Conservation (phyloP, 1,140 invertebrate genomes). For the Andricus grossulariae region DNA sequence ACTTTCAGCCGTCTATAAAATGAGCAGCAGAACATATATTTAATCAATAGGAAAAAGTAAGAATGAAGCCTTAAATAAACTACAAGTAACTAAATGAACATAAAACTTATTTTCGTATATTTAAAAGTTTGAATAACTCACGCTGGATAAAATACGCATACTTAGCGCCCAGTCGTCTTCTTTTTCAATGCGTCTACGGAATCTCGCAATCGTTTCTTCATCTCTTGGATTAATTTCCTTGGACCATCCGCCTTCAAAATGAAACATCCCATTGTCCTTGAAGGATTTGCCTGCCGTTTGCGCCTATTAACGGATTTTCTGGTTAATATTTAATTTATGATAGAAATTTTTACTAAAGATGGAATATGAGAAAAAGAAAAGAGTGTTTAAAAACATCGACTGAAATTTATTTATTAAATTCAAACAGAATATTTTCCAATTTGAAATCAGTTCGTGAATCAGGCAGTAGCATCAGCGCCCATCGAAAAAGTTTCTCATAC, state of each 20-base stretch:
- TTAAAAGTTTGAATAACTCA: slow-evolving; percentile 44
- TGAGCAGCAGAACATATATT: slow-evolving; percentile 41
- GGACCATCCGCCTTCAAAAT: slow-evolving; percentile 98
- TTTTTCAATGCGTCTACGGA: slow-evolving; percentile 94
- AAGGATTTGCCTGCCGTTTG: slow-evolving; percentile 85
- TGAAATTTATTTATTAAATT: too few species aligned
- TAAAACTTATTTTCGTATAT: neutral
- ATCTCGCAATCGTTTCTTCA: slow-evolving; percentile 89
- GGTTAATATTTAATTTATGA: slow-evolving; percentile 13
- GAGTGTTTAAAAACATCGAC: too few species aligned
- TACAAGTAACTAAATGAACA: neutral
- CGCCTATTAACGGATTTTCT: slow-evolving; percentile 58
- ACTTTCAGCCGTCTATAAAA: slow-evolving; percentile 85
- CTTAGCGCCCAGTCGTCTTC: slow-evolving; percentile 92
- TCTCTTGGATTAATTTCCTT: slow-evolving; percentile 94
- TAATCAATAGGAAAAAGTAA: slow-evolving; percentile 33
- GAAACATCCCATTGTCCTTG: slow-evolving; percentile 87
- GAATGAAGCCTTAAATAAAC: neutral
- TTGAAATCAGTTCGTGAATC: too few species aligned
- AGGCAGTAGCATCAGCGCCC: too few species aligned
- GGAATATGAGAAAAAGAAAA: too few species aligned
- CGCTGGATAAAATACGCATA: slow-evolving; percentile 82
- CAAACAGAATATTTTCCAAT: too few species aligned
- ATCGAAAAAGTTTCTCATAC: too few species aligned
- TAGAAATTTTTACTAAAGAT: neutral